Percentiles rank a stretch among this genome's conserved stretches.
These are phyloP conservation scores for Pseudomyrmex pallidus DNA, from an alignment of 1,140 invertebrate species.

Conservation along the genomic window DNA sequence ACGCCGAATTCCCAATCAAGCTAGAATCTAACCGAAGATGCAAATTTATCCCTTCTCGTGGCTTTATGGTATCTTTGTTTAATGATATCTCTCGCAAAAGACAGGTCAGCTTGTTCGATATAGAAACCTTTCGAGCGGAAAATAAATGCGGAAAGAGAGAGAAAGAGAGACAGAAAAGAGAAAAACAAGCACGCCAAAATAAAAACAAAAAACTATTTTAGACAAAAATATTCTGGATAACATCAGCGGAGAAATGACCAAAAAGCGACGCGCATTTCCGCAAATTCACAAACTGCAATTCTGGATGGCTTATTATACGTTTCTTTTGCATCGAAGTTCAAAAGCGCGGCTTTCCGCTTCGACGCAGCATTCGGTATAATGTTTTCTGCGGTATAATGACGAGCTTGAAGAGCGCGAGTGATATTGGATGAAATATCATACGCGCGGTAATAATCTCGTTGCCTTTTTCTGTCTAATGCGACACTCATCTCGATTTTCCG, in stretches of 20 bases:
- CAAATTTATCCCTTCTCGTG: background rate
- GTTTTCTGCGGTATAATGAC: background rate
- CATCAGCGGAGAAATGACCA: background rate
- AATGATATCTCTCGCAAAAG: background rate
- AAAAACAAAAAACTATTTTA: background rate
- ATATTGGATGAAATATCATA: constrained; percentile 30
- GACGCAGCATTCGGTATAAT: background rate
- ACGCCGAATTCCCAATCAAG: constrained; percentile 7
- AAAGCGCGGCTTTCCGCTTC: background rate
- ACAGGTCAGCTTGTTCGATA: too few species aligned
- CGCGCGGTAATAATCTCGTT: background rate
- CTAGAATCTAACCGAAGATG: background rate
- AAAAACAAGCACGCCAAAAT: background rate
- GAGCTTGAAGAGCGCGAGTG: background rate
- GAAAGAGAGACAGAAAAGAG: background rate
- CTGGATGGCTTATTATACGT: background rate
- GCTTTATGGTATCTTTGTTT: background rate
- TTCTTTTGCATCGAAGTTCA: background rate
- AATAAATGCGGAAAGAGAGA: background rate
- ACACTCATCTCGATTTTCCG: background rate
- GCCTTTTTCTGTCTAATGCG: background rate
- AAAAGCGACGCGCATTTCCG: background rate
- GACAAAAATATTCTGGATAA: background rate
- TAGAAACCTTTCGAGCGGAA: background rate
- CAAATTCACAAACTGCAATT: constrained; percentile 12